Conservation (phyloP, 2,797 vertebrate species). For the Sebastolobus alascanus region DNA sequence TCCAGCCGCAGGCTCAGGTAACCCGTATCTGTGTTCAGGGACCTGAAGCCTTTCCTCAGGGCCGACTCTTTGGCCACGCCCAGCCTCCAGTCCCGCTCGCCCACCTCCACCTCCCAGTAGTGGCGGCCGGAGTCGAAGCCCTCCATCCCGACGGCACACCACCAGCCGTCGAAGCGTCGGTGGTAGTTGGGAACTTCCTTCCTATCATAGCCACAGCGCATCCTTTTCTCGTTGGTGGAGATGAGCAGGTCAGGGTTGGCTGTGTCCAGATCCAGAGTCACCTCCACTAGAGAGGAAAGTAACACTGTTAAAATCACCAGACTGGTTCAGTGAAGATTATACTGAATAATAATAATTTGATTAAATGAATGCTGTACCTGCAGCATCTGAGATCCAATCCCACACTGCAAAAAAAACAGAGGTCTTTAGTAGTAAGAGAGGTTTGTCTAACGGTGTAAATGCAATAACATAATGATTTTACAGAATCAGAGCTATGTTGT, state of each 20-base stretch:
- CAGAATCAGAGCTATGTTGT: neutral
- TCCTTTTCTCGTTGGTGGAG: conserved; percentile 80
- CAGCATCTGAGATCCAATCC: conserved; percentile 85
- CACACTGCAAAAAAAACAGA: conserved; percentile 79
- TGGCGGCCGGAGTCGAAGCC: conserved; percentile 82
- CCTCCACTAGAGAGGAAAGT: conserved; percentile 75
- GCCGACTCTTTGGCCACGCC: conserved; percentile 85
- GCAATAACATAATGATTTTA: neutral
- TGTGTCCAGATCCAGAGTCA: conserved; percentile 84
- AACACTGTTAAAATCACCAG: neutral
- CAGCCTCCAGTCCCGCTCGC: conserved; percentile 87
- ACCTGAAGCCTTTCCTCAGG: conserved; percentile 87
- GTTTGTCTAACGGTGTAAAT: neutral
- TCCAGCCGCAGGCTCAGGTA: conserved; percentile 87
- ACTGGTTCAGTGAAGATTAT: neutral
- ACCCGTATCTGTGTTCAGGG: conserved; percentile 84
- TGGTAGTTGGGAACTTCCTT: conserved; percentile 85
- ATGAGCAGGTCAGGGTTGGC: conserved; percentile 88
- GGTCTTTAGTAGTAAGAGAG: neutral
- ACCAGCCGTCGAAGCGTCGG: conserved; percentile 87
- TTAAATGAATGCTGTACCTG: conserved; percentile 73
- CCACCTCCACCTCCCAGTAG: conserved; percentile 88
- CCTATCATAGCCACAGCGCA: conserved; percentile 86
- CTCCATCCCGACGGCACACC: conserved; percentile 82
- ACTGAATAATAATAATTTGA: neutral